phyloP scores from a whole-genome alignment of 2,888 invertebrate species.

The Euplexia lucipara region DNA sequence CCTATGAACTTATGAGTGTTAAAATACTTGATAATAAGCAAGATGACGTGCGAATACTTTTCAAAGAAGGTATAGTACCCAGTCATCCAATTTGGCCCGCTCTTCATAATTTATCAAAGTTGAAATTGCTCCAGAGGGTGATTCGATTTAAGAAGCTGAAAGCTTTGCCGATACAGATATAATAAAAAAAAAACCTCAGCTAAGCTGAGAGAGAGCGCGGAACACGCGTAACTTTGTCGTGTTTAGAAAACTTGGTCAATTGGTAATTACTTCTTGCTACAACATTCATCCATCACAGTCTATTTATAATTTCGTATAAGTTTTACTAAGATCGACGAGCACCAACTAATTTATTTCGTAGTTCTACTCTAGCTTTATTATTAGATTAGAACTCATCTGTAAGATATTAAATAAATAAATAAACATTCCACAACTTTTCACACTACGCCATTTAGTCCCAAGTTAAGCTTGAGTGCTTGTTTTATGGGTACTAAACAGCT shows the following conservation, averaged over 20 bases:
- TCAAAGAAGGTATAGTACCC: slow-evolving; percentile 36
- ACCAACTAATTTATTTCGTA: slow-evolving; percentile 32
- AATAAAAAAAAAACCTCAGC: slow-evolving; percentile 46
- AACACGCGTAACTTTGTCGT: slow-evolving; percentile 41
- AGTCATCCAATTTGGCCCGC: slow-evolving; percentile 55
- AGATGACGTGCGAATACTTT: slow-evolving; percentile 32
- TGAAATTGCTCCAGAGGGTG: slow-evolving; percentile 50
- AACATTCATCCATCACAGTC: slow-evolving; percentile 62
- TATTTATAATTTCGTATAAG: slow-evolving; percentile 57
- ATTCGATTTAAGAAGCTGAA: slow-evolving; percentile 59
- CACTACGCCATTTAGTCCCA: too few relatives aligned
- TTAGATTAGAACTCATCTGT: slow-evolving; percentile 18
- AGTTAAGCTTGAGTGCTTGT: too few relatives aligned
- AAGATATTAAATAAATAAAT: too few relatives aligned
- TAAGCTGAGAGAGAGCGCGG: slow-evolving; percentile 27
- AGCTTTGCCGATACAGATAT: slow-evolving; percentile 49
- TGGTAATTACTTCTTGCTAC: slow-evolving; percentile 55
- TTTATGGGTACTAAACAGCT: too few relatives aligned
- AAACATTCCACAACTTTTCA: too few relatives aligned
- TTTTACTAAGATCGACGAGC: slow-evolving; percentile 61
- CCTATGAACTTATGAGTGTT: background rate
- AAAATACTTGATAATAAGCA: slow-evolving; percentile 19
- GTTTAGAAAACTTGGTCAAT: slow-evolving; percentile 49
- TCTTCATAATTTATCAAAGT: slow-evolving; percentile 63
- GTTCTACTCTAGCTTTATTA: slow-evolving; percentile 10